A percentile compares a stretch with the other conserved stretches of the same genome.
Conservation (phyloP, 2,113 vertebrate species). For the Corythornis madagascariensis region DNA sequence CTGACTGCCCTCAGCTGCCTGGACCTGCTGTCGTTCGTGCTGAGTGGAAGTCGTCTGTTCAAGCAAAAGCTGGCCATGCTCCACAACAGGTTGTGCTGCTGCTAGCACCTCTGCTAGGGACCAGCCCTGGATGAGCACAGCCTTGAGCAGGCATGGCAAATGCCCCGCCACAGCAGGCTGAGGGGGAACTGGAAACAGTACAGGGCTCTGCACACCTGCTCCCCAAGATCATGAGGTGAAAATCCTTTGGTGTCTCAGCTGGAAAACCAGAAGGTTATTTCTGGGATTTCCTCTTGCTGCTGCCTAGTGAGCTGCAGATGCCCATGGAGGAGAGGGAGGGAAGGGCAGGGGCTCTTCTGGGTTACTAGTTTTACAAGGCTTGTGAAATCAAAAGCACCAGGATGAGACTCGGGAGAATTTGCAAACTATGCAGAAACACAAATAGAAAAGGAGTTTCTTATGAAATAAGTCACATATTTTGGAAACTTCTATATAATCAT, state of each 20-base stretch:
- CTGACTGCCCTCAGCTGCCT: slow-evolving; percentile 87
- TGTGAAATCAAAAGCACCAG: background rate
- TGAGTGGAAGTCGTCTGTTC: slow-evolving; percentile 68
- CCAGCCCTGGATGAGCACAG: fast-evolving
- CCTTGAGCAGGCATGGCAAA: background rate
- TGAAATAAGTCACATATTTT: background rate
- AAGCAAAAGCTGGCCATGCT: slow-evolving; percentile 62
- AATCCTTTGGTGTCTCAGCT: background rate
- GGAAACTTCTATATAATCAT: background rate
- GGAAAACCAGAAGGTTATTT: background rate
- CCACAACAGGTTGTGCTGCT: slow-evolving; percentile 48
- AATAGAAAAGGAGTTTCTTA: background rate
- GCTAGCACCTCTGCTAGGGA: background rate
- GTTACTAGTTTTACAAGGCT: background rate
- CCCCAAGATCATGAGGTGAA: background rate
- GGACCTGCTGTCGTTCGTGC: slow-evolving; percentile 79
- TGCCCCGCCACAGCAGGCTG: background rate
- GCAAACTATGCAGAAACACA: background rate
- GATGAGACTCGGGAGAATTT: background rate
- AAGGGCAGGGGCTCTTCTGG: background rate
- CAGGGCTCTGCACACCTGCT: background rate
- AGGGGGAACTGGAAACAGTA: background rate
- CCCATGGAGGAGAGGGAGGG: background rate
- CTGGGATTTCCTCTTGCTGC: background rate
- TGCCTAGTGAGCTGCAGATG: background rate